Evolutionary conservation across 2,797 vertebrate genomes (phyloP), one percentile per base, ranked within the genome.

Genomic region (Coreius guichenoti): DNA sequence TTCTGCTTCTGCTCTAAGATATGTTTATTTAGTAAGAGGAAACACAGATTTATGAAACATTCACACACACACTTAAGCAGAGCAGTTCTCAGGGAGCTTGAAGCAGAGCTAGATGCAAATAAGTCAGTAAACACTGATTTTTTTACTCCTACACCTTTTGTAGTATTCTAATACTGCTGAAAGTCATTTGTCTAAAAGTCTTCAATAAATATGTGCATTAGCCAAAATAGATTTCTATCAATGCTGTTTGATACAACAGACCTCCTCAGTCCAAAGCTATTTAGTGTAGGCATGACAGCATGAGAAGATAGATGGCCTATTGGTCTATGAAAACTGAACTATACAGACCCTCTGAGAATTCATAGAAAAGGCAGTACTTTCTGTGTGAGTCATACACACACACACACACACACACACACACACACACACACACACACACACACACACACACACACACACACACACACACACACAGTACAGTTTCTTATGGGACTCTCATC

Each of bases 311-410:
- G 68, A 89, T 77, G 81, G 76, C 11, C 26, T 73, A 17, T 63
- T 54, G 58, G 80, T 45, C 21, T 26, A 47, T 83, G 83, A 87
- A 80, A 65, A 85, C 87, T 87, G 39, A 76, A 68, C 56, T 78
- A 82, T 73, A 81, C 72, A 69, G 80, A 49, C 54, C 33, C 84
- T 88, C 13, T 65, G 80, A 83, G 72, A 72, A 43, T 77, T 74
- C 80, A 82, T 58, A 81, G 76, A 75, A 81, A 47, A 49, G 47
- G 63, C 54, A 45, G 8, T 65, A 70, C 74, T 39, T 56, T 77
- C 21, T 36, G 31, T 58, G 49, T 51, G 45, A 74, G n/a, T 51
- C 70, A 49, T 5, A 31, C 70, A n/a, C 3, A 29, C 69, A 49
- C 36, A 45, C 70, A 51, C 45, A 29, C 9, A 74, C 36, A 45